phyloP scores from a whole-genome alignment of 1,140 invertebrate species.

The Zaprionus ghesquierei region DNA sequence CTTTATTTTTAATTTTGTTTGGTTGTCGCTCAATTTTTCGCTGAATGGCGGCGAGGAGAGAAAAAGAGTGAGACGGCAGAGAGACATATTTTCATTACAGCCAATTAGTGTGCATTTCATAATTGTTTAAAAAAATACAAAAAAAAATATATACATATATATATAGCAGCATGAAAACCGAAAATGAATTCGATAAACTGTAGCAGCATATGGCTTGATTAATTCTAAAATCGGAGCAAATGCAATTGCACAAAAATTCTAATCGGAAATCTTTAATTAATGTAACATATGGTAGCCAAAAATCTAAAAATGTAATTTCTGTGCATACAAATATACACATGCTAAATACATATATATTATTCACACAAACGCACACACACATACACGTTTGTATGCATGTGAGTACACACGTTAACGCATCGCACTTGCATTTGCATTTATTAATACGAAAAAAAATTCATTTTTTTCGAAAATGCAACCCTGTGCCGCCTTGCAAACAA shows the following conservation, averaged over 20 bases:
- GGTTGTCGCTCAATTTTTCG: conserved; percentile 62
- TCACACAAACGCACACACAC: no score
- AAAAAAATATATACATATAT: no score
- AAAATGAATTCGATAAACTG: conserved; percentile 10
- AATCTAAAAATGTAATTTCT: conserved; percentile 36
- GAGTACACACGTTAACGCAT: conserved; percentile 5
- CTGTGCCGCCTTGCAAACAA: conserved; percentile 70
- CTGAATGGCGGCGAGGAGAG: conserved; percentile 24
- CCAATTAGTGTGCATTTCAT: conserved; percentile 82
- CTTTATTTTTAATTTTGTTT: conserved; percentile 79
- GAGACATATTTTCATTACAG: conserved; percentile 77
- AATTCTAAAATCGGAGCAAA: neutral
- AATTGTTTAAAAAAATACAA: conserved; percentile 79
- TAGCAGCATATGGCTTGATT: conserved; percentile 8
- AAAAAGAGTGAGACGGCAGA: conserved; percentile 14
- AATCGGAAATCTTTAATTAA: conserved; percentile 23
- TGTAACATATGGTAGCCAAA: conserved; percentile 61
- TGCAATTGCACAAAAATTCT: conserved; percentile 35
- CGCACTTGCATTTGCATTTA: conserved; percentile 44
- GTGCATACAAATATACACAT: conserved; percentile 11
- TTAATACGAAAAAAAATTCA: conserved; percentile 38
- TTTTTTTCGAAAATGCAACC: conserved; percentile 72
- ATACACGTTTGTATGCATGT: neutral
- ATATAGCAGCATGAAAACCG: neutral
- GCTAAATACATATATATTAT: neutral